phyloP scores from a whole-genome alignment of 2,797 vertebrate species.

The Centropyge bicolor region DNA sequence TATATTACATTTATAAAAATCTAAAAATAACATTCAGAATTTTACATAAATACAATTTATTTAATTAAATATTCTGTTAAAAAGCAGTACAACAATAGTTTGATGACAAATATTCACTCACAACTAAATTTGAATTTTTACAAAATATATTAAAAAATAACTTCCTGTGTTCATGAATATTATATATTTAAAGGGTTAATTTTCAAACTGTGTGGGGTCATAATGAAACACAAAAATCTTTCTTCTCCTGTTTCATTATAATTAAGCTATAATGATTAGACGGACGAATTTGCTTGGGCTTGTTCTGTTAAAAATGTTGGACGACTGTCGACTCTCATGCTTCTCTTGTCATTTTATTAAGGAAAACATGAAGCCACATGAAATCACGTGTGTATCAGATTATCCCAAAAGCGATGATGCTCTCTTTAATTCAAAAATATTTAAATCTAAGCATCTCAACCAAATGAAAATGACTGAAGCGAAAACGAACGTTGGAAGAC shows the following conservation, averaged over 20 bases:
- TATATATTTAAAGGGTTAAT: neutral
- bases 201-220: neutral
- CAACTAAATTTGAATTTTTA: neutral
- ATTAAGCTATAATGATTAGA: rapidly evolving
- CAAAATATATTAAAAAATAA: neutral
- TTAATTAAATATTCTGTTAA: neutral
- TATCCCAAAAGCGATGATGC: neutral
- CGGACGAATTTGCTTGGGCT: neutral
- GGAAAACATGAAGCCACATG: neutral
- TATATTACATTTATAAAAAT: neutral
- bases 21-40: neutral
- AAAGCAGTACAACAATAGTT: neutral
- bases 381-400: neutral
- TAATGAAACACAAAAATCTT: neutral
- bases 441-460: slow-evolving; percentile 4
- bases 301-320: neutral
- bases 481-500: neutral
- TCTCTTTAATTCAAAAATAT: slow-evolving; percentile 10
- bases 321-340: neutral
- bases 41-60: neutral
- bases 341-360: neutral
- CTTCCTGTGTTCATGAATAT: neutral
- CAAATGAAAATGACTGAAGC: slow-evolving; percentile 27
- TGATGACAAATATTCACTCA: neutral
- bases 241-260: neutral